Evolutionary conservation across 92 coral and sea anemone genomes (phyloP).

Genomic region (Montipora capitata): DNA sequence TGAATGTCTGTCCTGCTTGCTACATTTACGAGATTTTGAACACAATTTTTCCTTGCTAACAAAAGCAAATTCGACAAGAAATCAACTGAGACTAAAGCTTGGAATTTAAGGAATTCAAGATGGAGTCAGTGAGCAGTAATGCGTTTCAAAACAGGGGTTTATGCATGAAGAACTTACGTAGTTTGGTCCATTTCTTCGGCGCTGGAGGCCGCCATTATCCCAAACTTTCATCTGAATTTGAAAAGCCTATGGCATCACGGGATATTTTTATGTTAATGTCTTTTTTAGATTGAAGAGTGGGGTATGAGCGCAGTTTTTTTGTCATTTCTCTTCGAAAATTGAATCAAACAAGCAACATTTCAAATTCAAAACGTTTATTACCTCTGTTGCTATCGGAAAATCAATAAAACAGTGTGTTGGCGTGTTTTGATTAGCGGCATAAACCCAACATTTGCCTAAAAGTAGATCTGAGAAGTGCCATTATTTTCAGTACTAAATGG

Average conservation of each 20-base stretch:
- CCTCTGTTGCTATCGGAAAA: not conserved
- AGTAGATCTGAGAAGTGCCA: not conserved
- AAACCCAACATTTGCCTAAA: not conserved
- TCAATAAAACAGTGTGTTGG: not conserved
- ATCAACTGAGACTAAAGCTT: not conserved
- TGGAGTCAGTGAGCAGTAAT: not conserved
- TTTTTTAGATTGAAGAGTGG: not conserved
- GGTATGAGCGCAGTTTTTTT: not conserved
- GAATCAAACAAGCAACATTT: not conserved
- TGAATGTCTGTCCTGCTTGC: not conserved
- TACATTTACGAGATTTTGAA: not conserved
- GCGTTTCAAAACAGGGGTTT: slow-evolving; percentile 20
- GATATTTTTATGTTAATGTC: slow-evolving; percentile 1
- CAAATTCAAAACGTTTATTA: slow-evolving; percentile 3
- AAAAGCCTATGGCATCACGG: not conserved
- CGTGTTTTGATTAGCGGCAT: not conserved
- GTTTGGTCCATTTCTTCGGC: not conserved
- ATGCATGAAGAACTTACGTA: not conserved
- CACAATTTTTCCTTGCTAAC: slow-evolving; percentile 4
- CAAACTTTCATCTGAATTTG: slow-evolving; percentile 1
- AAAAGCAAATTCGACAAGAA: not conserved
- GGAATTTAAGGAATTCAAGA: slow-evolving; percentile 12
- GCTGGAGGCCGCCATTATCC: slow-evolving; percentile 1
- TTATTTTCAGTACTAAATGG: slow-evolving; percentile 5
- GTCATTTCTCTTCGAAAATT: not conserved